Evolutionary conservation across 2,113 vertebrate species (phyloP), one percentile per base, ranked within the genome.

Genomic region (Leiothrix lutea): DNA sequence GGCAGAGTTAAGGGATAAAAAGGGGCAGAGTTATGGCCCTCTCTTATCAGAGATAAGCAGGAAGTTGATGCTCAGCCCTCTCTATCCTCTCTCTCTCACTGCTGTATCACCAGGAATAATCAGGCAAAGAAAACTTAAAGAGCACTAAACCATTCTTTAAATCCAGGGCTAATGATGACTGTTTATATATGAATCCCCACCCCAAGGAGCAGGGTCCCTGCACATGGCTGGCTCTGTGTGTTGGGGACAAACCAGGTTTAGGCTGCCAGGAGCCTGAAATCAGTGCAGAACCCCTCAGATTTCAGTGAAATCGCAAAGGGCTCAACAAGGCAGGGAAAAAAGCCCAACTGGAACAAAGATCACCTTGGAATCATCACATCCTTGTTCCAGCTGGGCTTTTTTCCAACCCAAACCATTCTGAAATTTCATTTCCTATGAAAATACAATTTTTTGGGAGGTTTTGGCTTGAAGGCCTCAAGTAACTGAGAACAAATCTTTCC

Each of bases 61-160:
- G 8, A 26, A 35, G 33, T 2, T 8, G 74, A 29, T 16, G 50
- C 1, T 5, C 61, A 81, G 77, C 57, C 19, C 19, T 4, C 83
- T 69, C 7, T 1, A 4, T 22, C 45, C 24, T 69, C 58, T 19
- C n/a, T 2, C 7, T 12, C 11, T 20, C 1, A 1, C 36, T 57
- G 78, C 73, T 77, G 0, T 2, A 22, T 47, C 73, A 33, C 22
- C 18, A 20, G 48, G 36, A 44, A 45, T 9, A 60, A 75, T 9
- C 45, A 69, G 87, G 80, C 44, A 74, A 47, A 29, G 86, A 26
- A 82, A 60, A 73, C 45, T 50, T 81, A 5, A 12, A 61, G 18
- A 42, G 61, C 3, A 8, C 56, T 65, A 24, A 48, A 44, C n/a
- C 58, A 53, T 69, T 45, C 47, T 40, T 72, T 71, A 67, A 94